Evolutionary conservation across 2,797 vertebrate genomes (phyloP).

Genomic region (Etheostoma perlongum): DNA sequence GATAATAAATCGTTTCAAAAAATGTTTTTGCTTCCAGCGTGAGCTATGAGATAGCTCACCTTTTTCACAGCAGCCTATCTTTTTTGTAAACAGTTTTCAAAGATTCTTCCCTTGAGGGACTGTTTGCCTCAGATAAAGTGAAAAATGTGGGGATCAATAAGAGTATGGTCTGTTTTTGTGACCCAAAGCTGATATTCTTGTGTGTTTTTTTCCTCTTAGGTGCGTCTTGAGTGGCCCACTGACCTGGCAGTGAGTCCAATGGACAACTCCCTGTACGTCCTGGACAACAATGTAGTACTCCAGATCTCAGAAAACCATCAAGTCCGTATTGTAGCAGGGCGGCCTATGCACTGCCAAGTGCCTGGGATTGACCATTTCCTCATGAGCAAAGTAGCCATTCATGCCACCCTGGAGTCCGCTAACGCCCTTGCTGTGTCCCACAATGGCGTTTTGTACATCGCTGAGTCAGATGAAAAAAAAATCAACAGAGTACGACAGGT

Average conservation of each 20-base stretch:
- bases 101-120: conserved; percentile 46
- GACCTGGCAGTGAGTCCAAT: conserved; percentile 96
- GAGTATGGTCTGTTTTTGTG: conserved; percentile 34
- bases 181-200: conserved; percentile 42
- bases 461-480: conserved; percentile 98
- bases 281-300: conserved; percentile 97
- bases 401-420: conserved; percentile 95
- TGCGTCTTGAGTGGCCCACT: conserved; percentile 98
- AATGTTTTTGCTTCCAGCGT: conserved; percentile 51
- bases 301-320: conserved; percentile 99
- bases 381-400: conserved; percentile 95
- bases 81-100: conserved; percentile 52
- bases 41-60: conserved; percentile 43
- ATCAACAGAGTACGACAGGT: conserved; percentile 97
- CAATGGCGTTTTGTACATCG: conserved; percentile 93
- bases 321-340: conserved; percentile 94
- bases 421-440: conserved; percentile 94
- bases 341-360: conserved; percentile 99
- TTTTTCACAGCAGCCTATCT: conserved; percentile 47
- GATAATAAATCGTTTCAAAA: conserved; percentile 60
- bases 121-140: conserved; percentile 52
- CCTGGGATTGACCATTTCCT: conserved; percentile 97
- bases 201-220: conserved; percentile 78
- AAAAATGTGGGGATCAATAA: conserved; percentile 65
- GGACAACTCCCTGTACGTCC: conserved; percentile 97